A percentile compares a stretch with the other conserved stretches of the same genome.
phyloP scores from a whole-genome alignment of 2,888 invertebrate species.

The Mesorhabditis spiculigera region DNA sequence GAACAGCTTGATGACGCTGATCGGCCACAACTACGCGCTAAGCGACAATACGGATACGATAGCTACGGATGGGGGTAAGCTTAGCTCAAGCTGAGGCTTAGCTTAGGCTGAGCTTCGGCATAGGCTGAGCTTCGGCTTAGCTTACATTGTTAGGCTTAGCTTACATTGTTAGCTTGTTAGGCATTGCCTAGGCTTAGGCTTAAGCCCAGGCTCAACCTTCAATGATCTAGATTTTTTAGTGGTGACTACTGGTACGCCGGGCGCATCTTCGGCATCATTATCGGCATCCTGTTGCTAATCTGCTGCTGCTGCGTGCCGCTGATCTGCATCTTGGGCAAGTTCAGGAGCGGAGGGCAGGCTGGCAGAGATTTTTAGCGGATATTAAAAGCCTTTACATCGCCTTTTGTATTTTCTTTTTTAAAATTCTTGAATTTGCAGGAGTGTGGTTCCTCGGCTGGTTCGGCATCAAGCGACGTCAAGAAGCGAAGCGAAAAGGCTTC shows the following conservation, averaged over 20 bases:
- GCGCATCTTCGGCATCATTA: conserved; percentile 50
- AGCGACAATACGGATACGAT: neutral
- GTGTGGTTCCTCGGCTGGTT: conserved; percentile 55
- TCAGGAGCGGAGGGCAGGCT: neutral
- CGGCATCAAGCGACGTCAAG: conserved; percentile 33
- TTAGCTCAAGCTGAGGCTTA: too few species aligned
- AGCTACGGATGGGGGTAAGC: neutral
- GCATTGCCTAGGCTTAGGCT: neutral
- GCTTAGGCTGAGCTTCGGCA: too few species aligned
- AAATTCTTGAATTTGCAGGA: neutral
- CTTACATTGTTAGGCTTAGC: too few species aligned
- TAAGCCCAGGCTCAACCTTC: too few species aligned
- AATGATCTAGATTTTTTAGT: too few species aligned
- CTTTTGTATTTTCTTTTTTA: neutral
- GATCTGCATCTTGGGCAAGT: conserved; percentile 50
- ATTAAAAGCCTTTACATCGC: too few species aligned
- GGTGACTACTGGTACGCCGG: conserved; percentile 56
- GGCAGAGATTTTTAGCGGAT: neutral
- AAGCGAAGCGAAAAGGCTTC: neutral
- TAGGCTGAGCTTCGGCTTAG: neutral
- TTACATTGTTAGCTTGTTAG: too few species aligned
- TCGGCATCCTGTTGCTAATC: conserved; percentile 46
- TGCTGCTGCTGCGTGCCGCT: conserved; percentile 53
- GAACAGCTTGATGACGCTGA: neutral
- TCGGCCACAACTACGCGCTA: neutral